Evolutionary conservation across 2,113 vertebrate genomes (phyloP), one percentile per base, ranked within the genome.

Genomic region (Tetrao urogallus): DNA sequence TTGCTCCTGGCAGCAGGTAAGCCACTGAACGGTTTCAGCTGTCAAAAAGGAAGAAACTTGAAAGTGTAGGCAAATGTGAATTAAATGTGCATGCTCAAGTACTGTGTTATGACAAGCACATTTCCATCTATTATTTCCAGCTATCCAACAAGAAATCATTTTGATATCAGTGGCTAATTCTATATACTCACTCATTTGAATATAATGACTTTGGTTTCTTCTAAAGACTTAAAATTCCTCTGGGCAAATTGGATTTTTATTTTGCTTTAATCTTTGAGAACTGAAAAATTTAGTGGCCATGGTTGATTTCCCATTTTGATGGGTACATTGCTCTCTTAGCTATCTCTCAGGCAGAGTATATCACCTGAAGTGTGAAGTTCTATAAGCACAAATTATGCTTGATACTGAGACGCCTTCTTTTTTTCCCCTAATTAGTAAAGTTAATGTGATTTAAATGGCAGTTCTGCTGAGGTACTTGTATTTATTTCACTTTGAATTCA

Each of bases 381-480:
- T 88, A 94, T 93, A 93, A 87, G 94, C 81, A 96, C 94, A 92
- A 97, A 97, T 97, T 97, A 96, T 95, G 56, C 56, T 69, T 95
- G 73, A 95, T 97, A 93, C 82, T 93, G 95, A 95, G 65, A 92
- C 76, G 92, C 90, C 75, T 95, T 93, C n/a, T 80, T 96, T 86
- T 54, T 54, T 15, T 15, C 72, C 75, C 74, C 91, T 97, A 97
- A 97, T 97, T 97, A 96, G 96, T 96, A 96, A 96, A 92, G 92
- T 96, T 97, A 98, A 96, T 97, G 97, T 97, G 97, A 97, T 97
- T 97, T 97, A 98, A 97, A 97, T 92, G 96, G 88, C 92, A 95
- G 86, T 96, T 97, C 75, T 97, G 92, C 93, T 95, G 88, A 91
- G 95, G 76, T 57, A 79, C 84, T 94, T 69, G 52, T 94, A 96